Evolutionary conservation across 2,797 vertebrate genomes (phyloP), one percentile per base, ranked within the genome.

Genomic region (Sarcophilus harrisii): DNA sequence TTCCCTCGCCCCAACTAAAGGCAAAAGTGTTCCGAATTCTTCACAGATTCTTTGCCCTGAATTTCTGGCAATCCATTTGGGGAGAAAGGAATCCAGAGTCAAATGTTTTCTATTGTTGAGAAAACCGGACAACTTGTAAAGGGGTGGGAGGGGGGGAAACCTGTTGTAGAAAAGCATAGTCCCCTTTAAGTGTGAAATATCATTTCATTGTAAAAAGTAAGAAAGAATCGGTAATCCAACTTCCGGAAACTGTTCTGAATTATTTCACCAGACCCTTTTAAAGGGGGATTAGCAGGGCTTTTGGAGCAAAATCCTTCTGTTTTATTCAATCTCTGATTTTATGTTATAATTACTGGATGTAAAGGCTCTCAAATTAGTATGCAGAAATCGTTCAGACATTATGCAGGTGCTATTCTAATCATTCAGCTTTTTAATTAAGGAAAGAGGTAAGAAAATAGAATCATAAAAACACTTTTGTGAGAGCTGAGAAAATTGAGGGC

Each of bases 181-280:
- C 98, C 99, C 98, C 97, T 99, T 99, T 99, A 99, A 99, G 99
- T 99, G 99, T 99, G 99, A 99, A 99, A 99, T 99, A 99, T 99
- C 98, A 99, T 99, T 99, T 99, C 99, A 99, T 99, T 99, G 99
- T 99, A 99, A 99, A 99, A 99, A 98, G 99, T 99, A 98, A 98
- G 99, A 99, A 98, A 98, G 99, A 99, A 98, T 99, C 98, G 98
- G 98, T 99, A 99, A 99, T 99, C 99, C 99, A 99, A 99, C 99
- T 99, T 99, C 99, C 99, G 99, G 99, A 99, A 99, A 99, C 99
- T 99, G 99, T 99, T 99, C 98, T 99, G 99, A 99, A 99, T 99
- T 99, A 99, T 99, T 99, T 99, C 99, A 99, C 99, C 99, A 99
- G 99, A 99, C 99, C 99, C 99, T 99, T 99, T 99, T 99, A 99